These are phyloP conservation scores for Acrobasis repandana DNA, from an alignment of 2,888 invertebrate genomes.

Conservation along the genomic window DNA sequence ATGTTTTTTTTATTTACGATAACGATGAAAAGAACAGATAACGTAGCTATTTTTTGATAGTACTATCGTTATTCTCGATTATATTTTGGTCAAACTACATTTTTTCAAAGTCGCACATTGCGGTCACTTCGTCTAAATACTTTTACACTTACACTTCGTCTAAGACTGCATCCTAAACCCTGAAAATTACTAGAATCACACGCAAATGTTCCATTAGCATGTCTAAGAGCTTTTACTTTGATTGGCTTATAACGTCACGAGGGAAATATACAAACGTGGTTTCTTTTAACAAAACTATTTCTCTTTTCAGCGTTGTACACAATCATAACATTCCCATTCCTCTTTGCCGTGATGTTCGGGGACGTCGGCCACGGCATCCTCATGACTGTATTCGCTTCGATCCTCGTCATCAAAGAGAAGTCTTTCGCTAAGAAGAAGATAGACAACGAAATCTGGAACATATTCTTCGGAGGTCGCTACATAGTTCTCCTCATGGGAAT, in stretches of 20 bases:
- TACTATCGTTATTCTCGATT: too few relatives aligned
- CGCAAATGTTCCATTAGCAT: background rate
- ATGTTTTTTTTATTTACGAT: too few relatives aligned
- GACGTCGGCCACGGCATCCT: constrained; percentile 88
- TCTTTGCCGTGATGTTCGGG: constrained; percentile 91
- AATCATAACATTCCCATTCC: constrained; percentile 89
- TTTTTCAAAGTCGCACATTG: too few relatives aligned
- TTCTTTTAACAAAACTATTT: background rate
- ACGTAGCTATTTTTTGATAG: too few relatives aligned
- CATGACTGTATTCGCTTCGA: constrained; percentile 85
- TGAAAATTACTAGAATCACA: background rate
- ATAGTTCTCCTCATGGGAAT: constrained; percentile 88
- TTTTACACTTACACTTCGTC: too few relatives aligned
- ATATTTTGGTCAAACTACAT: too few relatives aligned
- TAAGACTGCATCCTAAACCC: too few relatives aligned
- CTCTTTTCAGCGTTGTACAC: constrained; percentile 85
- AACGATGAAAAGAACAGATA: too few relatives aligned
- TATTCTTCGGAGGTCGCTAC: constrained; percentile 88
- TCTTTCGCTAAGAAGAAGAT: constrained; percentile 75
- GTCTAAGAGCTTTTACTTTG: background rate
- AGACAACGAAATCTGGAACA: constrained; percentile 86
- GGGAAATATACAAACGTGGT: too few relatives aligned
- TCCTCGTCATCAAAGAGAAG: constrained; percentile 85
- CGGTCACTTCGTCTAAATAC: too few relatives aligned
- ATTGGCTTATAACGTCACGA: background rate